Percentiles rank a stretch among this genome's conserved stretches.
Evolutionary conservation across 2,113 vertebrate species (phyloP).

Genomic region (Actinemys pallida): DNA sequence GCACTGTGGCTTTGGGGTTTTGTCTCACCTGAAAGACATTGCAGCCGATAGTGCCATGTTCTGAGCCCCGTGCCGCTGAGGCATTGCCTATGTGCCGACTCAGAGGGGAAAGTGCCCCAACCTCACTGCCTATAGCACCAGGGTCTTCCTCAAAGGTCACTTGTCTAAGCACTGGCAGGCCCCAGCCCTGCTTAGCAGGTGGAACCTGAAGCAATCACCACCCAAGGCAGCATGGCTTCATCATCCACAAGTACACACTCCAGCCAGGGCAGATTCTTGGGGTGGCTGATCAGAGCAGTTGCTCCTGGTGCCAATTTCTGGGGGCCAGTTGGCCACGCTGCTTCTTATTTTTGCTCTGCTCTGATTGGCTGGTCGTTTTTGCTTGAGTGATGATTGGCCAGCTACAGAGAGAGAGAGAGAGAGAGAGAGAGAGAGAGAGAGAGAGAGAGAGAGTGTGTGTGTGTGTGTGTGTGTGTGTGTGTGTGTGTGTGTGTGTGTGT

Average conservation of each 20-base stretch:
- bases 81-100: neutral
- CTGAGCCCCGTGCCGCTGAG: too few relatives aligned
- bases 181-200: neutral
- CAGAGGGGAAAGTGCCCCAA: neutral
- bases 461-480: too few relatives aligned
- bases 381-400: too few relatives aligned
- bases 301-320: neutral
- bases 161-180: neutral
- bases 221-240: neutral
- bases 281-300: neutral
- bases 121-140: neutral
- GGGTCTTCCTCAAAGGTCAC: neutral
- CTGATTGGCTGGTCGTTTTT: too few relatives aligned
- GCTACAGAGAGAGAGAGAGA: too few relatives aligned
- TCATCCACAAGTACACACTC: neutral
- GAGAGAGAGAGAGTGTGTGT: too few relatives aligned
- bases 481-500: too few relatives aligned
- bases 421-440: too few relatives aligned
- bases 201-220: neutral
- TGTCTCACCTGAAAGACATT: neutral
- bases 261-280: neutral
- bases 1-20: neutral
- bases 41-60: too few relatives aligned
- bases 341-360: too few relatives aligned
- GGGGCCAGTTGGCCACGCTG: too few relatives aligned